These are phyloP conservation scores for Oryctes rhinoceros DNA, from an alignment of 1,140 invertebrate species.

Conservation along the genomic window DNA sequence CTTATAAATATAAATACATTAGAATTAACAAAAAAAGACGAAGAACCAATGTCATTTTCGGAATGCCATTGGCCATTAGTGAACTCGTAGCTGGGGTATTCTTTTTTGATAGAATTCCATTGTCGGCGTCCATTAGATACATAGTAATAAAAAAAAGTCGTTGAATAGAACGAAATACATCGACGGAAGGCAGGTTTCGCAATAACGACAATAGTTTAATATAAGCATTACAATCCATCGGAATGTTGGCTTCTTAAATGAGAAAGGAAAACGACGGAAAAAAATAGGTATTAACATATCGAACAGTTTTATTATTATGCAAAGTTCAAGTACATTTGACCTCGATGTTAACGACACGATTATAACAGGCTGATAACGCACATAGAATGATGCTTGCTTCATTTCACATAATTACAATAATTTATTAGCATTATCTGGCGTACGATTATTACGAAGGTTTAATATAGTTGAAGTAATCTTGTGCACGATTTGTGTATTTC, in stretches of 20 bases:
- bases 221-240: not conserved
- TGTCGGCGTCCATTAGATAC: not conserved
- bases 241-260: not conserved
- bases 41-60: not conserved
- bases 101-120: not conserved
- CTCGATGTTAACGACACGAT: constrained; percentile 33
- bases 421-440: constrained; percentile 16
- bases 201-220: not conserved
- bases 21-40: not conserved
- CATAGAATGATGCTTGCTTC: not conserved
- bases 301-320: constrained; percentile 35
- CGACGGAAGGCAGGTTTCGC: not conserved
- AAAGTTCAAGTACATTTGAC: constrained; percentile 37
- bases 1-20: not conserved
- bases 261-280: not conserved
- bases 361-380: constrained; percentile 17
- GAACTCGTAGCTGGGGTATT: not conserved
- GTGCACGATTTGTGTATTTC: not conserved
- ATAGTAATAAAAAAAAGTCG: not conserved
- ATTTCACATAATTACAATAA: constrained; percentile 32
- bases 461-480: constrained; percentile 3
- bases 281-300: constrained; percentile 20
- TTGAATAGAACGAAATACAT: not conserved
- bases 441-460: not conserved
- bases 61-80: not conserved